Base-by-base conservation (phyloP, 2,888 invertebrate species). In the Drosophila aldrichi region DNA sequence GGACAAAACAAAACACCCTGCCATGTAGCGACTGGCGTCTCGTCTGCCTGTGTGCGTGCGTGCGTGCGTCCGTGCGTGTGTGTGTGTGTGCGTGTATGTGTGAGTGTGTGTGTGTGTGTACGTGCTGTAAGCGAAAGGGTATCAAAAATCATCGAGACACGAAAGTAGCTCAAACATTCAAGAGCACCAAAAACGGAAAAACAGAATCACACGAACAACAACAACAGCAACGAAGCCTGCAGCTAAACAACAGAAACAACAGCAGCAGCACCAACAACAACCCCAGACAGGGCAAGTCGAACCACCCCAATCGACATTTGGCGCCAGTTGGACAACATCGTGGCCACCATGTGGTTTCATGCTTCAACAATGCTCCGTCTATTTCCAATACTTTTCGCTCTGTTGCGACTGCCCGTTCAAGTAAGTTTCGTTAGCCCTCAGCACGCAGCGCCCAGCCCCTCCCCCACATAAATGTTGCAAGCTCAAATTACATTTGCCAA, bases 1-100 rank as follows among this genome's bases (percentile, higher is more conserved):
- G 89, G 91, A 90, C 86, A 88, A 88, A 82, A 82, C 89, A 83
- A 90, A 81, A 82, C 84, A 80, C 71, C 75, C 70, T 80, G 65
- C 64, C 57, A 76, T 79, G 78, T 74, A 77, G 76, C 74, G 58
- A 25, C 38, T 43, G 60, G 61, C 54, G 49, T 70, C 46, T 25
- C 12, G 32, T n/a, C 55, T 12, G 62, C 29, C 41, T 57, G 41
- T 38, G 44, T 52, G 55, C 32, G 49, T 57, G 63, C 22, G 52
- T 49, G 66, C 32, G 51, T 52, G 62, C 34, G 63, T 44, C 32
- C 14, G 62, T 52, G 59, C 40, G 62, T 22, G 49, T 6, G 61
- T 52, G 56, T 40, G 44, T 43, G 57, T 20, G 54, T 49, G 56
- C 25, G 54, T 12, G 52, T 48, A 43, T 56, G 51, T 51, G 49